Evolutionary conservation across 2,113 vertebrate genomes (phyloP).

Genomic region (Phaethon lepturus): DNA sequence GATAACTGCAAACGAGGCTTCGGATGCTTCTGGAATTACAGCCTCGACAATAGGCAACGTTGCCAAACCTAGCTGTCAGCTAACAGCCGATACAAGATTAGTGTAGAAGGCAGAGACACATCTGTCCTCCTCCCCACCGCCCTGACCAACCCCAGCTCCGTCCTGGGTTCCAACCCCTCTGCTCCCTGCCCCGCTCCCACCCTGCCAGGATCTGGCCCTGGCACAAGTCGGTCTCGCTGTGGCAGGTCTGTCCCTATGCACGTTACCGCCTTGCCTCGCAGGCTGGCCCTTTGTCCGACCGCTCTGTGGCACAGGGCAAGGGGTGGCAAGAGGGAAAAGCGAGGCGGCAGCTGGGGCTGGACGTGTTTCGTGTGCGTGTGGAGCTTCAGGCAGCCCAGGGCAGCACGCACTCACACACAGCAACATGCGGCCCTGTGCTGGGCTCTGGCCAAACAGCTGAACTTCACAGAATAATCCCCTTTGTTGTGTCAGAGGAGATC

Average conservation of each 20-base stretch:
- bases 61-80: neutral
- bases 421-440: neutral
- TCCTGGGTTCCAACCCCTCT: neutral
- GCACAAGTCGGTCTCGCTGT: neutral
- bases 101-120: neutral
- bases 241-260: accelerated
- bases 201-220: neutral
- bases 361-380: accelerated
- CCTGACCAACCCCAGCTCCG: neutral
- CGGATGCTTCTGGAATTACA: neutral
- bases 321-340: neutral
- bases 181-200: neutral
- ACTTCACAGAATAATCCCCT: slow-evolving; percentile 15
- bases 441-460: slow-evolving; percentile 34
- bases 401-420: neutral
- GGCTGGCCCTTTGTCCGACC: neutral
- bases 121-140: neutral
- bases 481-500: slow-evolving; percentile 2
- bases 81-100: neutral
- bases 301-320: accelerated
- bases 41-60: neutral
- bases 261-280: accelerated
- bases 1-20: neutral
- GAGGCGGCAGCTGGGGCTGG: accelerated
- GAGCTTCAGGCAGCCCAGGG: neutral